Base-by-base conservation (phyloP, 1,140 invertebrate species). In the Pogonomyrmex californicus region DNA sequence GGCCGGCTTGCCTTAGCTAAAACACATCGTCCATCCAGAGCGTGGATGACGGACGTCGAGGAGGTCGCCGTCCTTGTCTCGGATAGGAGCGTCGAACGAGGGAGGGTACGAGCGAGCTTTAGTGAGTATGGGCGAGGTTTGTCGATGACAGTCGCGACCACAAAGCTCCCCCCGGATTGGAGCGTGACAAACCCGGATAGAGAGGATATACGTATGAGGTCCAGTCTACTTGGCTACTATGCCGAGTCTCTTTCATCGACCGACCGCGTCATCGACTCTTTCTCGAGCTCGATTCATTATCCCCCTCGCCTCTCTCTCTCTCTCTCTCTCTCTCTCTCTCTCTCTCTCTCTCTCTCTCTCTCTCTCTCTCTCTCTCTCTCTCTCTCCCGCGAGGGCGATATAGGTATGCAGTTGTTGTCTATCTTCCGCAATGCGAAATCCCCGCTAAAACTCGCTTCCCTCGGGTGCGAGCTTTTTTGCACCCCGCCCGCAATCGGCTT, bases 161-260 rank as follows among this genome's bases (percentile, higher is more conserved):
- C 89, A 91, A 87, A 73, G 65, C 91, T 73, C 33, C 23, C 23
- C 77, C 33, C 65, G 63, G 44, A 86, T 68, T 65, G 60, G 68
- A 91, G 88, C 88, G 91, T 91, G 89, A 92, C 88, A 87, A 88
- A 92, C 87, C 78, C 83, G 63, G 23, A 33, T 65, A 66, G 65
- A 91, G 85, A 87, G 87, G 85, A n/a, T 12, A n/a, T 12, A 73
- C 62, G 83, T 85, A 91, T 91, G 79, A 78, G 87, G 81, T 23
- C 23, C 23, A 23, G 85, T 86, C 85, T 58, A 73, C 63, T 38
- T 58, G 23, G 23, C 10, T 44, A 62, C 12, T 56, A 41, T n/a
- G 63, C 49, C 65, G 62, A 7, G 14, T 63, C 44, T 49, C 75
- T 65, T 44, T 23, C 49, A 36, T 10, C 62, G 30, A 47, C 65